These are phyloP conservation scores for Thaumetopoea pityocampa DNA, from an alignment of 1,140 invertebrate species.

Conservation along the genomic window DNA sequence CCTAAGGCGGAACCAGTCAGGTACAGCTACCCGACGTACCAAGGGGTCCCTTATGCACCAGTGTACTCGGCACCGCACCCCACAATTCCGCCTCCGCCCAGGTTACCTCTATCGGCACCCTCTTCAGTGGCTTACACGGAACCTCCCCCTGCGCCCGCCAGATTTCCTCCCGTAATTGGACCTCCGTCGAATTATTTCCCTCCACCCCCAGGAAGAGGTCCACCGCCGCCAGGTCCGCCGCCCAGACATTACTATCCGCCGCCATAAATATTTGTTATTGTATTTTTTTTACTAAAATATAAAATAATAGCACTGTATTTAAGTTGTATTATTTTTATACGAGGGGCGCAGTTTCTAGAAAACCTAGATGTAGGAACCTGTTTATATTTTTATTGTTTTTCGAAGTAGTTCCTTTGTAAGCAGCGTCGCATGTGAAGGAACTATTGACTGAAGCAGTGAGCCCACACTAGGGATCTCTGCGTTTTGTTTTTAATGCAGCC, in stretches of 20 bases:
- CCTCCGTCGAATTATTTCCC: conserved; percentile 61
- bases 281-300: conserved; percentile 64
- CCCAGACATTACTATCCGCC: conserved; percentile 71
- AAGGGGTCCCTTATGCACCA: too few species aligned
- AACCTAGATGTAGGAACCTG: too few species aligned
- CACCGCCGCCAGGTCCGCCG: conserved; percentile 41
- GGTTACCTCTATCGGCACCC: conserved; percentile 32
- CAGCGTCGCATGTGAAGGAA: too few species aligned
- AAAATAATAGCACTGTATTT: conserved; percentile 38
- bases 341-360: too few species aligned
- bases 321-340: conserved; percentile 36
- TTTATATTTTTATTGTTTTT: too few species aligned
- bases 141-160: conserved; percentile 36
- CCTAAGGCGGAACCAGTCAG: conserved; percentile 50
- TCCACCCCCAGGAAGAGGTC: conserved; percentile 36
- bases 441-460: too few species aligned
- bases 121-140: conserved; percentile 43
- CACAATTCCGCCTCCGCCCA: conserved; percentile 27
- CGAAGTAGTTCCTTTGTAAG: too few species aligned
- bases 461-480: too few species aligned
- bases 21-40: conserved; percentile 46
- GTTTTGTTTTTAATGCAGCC: too few species aligned
- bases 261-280: conserved; percentile 52
- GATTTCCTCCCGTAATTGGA: conserved; percentile 50
- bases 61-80: conserved; percentile 42